Percentiles rank a stretch among this genome's conserved stretches.
Evolutionary conservation across 2,113 vertebrate species (phyloP).

Genomic region (Caretta caretta): DNA sequence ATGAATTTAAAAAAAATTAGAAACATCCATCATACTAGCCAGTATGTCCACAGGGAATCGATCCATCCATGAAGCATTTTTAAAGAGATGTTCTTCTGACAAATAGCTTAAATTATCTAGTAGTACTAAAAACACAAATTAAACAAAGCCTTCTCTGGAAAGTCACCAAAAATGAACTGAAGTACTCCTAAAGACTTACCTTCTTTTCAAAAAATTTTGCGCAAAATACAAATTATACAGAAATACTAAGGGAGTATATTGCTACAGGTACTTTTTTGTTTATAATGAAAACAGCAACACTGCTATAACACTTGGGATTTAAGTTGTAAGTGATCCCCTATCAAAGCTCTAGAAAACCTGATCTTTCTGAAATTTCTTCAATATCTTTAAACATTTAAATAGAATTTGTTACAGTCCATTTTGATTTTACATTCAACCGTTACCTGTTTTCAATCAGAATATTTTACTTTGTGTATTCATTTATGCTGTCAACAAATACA

Average conservation of each 20-base stretch:
- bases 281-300: background rate
- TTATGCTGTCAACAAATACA: background rate
- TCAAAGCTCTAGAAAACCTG: background rate
- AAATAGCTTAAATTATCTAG: background rate
- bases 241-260: background rate
- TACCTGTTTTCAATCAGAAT: background rate
- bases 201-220: background rate
- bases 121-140: background rate
- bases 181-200: background rate
- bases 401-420: background rate
- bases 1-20: background rate
- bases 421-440: background rate
- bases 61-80: background rate
- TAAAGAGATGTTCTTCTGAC: conserved; percentile 29
- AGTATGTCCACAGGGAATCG: background rate
- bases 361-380: background rate
- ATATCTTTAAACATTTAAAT: background rate
- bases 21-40: background rate
- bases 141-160: background rate
- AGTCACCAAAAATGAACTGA: background rate
- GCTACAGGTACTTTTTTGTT: background rate
- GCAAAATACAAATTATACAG: background rate
- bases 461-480: background rate
- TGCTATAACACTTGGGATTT: background rate
- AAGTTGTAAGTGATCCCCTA: conserved; percentile 1